These are phyloP conservation scores for Leptodirus hochenwartii DNA, from an alignment of 2,888 invertebrate genomes.

Conservation along the genomic window DNA sequence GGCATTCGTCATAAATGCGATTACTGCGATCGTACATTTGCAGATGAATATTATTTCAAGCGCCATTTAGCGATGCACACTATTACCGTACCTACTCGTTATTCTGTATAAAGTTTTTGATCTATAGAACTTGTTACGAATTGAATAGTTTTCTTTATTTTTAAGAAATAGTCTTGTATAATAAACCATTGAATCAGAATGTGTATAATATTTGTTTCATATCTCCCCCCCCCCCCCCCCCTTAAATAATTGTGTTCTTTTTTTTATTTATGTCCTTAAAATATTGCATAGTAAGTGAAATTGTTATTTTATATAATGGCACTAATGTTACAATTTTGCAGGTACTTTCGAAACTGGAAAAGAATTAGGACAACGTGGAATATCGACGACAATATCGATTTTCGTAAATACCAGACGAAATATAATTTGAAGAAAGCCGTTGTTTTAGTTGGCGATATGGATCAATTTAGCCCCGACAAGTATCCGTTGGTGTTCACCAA, in stretches of 20 bases:
- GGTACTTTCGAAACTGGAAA: too few species aligned
- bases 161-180: too few species aligned
- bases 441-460: conserved; percentile 10
- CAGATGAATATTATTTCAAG: conserved; percentile 26
- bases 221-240: too few species aligned
- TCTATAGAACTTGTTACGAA: neutral
- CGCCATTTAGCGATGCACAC: conserved; percentile 24
- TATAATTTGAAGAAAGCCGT: conserved; percentile 11
- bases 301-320: neutral
- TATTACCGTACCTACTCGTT: too few species aligned
- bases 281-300: too few species aligned
- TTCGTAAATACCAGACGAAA: conserved; percentile 7
- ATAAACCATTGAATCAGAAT: too few species aligned
- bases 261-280: too few species aligned
- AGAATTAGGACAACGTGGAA: too few species aligned
- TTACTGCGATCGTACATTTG: conserved; percentile 25
- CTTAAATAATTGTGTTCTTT: too few species aligned
- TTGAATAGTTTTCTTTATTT: too few species aligned
- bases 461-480: conserved; percentile 5
- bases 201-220: too few species aligned
- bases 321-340: neutral
- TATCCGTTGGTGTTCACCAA: conserved; percentile 5
- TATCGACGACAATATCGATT: too few species aligned
- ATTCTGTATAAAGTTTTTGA: conserved; percentile 1
- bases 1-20: conserved; percentile 26